phyloP scores from a whole-genome alignment of 2,888 invertebrate genomes.

The Trimorus sp. region DNA sequence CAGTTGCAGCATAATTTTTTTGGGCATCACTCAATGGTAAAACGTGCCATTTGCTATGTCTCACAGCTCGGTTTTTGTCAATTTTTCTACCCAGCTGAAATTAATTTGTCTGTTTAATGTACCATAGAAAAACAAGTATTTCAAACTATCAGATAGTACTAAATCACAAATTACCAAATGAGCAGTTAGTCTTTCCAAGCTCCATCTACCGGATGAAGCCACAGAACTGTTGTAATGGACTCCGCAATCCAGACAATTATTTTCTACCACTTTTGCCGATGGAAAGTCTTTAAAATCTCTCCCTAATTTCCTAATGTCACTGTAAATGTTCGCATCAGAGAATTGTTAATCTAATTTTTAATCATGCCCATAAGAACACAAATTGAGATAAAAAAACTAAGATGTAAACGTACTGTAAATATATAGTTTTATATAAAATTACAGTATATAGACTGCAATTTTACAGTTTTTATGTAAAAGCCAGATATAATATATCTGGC shows the following conservation, averaged over 20 bases:
- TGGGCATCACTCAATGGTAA: conserved; percentile 83
- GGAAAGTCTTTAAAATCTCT: conserved; percentile 85
- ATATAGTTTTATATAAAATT: too few relatives aligned
- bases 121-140: background rate
- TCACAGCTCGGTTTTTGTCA: conserved; percentile 83
- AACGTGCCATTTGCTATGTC: conserved; percentile 85
- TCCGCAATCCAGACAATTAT: conserved; percentile 84
- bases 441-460: too few relatives aligned
- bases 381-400: too few relatives aligned
- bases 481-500: too few relatives aligned
- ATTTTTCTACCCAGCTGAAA: conserved; percentile 83
- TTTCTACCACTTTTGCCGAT: conserved; percentile 83
- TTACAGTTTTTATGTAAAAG: too few relatives aligned
- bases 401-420: too few relatives aligned
- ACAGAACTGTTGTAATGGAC: conserved; percentile 83
- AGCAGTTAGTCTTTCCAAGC: conserved; percentile 84
- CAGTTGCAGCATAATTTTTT: conserved; percentile 85
- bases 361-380: too few relatives aligned
- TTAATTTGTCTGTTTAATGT: conserved; percentile 17
- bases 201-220: conserved; percentile 83
- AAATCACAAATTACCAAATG: conserved; percentile 80
- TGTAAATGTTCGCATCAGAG: conserved; percentile 72
- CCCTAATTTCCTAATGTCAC: conserved; percentile 85
- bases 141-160: background rate
- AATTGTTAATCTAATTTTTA: too few relatives aligned